A percentile compares a stretch with the other conserved stretches of the same genome.
These are phyloP conservation scores for Coleophora deauratella DNA, from an alignment of 2,888 invertebrate species.

Conservation along the genomic window DNA sequence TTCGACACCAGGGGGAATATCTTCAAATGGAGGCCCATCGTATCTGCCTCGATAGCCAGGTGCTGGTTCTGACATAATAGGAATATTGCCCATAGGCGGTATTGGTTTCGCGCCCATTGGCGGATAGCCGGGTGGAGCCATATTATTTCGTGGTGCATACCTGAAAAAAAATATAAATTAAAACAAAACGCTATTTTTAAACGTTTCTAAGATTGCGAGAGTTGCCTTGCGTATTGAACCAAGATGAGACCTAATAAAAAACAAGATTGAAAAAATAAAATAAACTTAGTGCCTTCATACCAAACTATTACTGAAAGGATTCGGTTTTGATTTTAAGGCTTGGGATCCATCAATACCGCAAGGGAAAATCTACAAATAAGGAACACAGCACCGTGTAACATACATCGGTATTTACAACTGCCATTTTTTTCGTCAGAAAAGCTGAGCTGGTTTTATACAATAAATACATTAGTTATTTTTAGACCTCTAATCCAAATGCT, in stretches of 20 bases:
- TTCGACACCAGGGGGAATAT: slow-evolving; percentile 76
- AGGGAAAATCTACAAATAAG: no score
- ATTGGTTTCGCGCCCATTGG: slow-evolving; percentile 49
- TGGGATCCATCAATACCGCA: no score
- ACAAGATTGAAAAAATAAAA: neutral
- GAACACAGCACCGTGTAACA: no score
- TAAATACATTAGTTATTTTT: no score
- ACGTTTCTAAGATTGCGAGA: neutral
- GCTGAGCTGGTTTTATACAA: no score
- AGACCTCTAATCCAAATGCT: no score
- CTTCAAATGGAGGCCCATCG: slow-evolving; percentile 67
- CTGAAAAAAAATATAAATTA: slow-evolving; percentile 37
- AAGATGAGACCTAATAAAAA: slow-evolving; percentile 4
- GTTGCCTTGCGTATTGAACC: slow-evolving; percentile 43
- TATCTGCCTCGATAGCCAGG: slow-evolving; percentile 59
- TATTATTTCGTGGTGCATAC: slow-evolving; percentile 53
- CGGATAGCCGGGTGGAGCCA: slow-evolving; percentile 46
- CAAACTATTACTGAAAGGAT: no score
- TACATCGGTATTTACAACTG: no score
- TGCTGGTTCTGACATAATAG: slow-evolving; percentile 41
- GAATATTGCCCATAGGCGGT: slow-evolving; percentile 40
- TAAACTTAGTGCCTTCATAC: neutral
- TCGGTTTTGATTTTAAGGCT: no score
- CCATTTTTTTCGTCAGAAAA: no score
- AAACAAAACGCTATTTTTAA: neutral